Conservation (phyloP, 2,797 vertebrate genomes). For the Poecilia gillii region DNA sequence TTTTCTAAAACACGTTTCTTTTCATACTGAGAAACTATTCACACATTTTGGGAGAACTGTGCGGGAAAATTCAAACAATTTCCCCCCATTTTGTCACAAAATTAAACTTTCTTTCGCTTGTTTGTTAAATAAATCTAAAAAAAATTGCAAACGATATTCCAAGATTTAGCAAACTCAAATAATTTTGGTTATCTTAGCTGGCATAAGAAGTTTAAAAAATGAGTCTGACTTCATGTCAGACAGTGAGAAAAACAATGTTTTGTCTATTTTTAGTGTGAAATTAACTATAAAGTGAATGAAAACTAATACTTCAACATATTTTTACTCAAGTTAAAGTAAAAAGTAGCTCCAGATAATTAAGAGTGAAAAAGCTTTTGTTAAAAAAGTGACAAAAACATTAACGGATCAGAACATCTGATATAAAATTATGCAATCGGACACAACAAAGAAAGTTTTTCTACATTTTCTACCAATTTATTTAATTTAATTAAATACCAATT, state of each 20-base stretch:
- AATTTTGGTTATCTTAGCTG: not conserved
- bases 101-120: not conserved
- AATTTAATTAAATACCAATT: not conserved
- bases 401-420: no score
- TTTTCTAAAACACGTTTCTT: no score
- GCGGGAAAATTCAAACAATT: no score
- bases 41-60: no score
- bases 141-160: not conserved
- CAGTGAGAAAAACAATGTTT: not conserved
- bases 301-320: not conserved
- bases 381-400: no score
- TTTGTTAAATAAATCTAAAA: not conserved
- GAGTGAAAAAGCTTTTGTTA: no score
- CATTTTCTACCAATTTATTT: no score
- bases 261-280: not conserved
- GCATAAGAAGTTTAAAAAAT: not conserved
- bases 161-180: not conserved
- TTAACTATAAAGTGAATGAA: not conserved
- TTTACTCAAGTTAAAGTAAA: not conserved
- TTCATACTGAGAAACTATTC: not conserved
- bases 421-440: no score
- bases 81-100: no score
- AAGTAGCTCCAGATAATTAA: not conserved
- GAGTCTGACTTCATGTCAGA: not conserved
- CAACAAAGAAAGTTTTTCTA: no score